These are phyloP conservation scores for Oreocharis arfaki DNA, from an alignment of 2,113 vertebrate genomes.

Conservation along the genomic window DNA sequence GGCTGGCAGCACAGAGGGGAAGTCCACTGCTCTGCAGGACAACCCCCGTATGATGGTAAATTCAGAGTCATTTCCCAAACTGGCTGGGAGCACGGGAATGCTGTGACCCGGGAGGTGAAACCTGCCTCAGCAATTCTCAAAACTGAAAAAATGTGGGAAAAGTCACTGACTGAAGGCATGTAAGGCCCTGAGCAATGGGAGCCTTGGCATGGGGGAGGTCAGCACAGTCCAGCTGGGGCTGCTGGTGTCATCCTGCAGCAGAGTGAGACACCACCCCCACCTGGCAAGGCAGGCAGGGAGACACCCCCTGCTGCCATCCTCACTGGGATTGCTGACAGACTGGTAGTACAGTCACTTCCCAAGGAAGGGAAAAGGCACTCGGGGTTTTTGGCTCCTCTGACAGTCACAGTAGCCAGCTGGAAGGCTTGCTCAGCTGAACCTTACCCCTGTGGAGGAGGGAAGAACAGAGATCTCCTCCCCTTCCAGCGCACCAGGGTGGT, in stretches of 20 bases:
- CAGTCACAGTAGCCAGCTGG: background rate
- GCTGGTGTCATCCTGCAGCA: background rate
- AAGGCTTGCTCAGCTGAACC: background rate
- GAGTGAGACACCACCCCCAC: background rate
- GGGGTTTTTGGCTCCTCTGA: background rate
- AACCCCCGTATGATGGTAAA: accelerated
- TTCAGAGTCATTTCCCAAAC: background rate
- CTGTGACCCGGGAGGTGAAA: background rate
- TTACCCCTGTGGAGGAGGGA: background rate
- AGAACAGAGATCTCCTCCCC: accelerated
- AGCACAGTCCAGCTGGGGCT: background rate
- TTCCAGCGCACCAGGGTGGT: background rate
- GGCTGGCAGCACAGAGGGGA: background rate
- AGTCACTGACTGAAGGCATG: background rate
- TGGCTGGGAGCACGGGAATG: background rate
- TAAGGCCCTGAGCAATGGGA: background rate
- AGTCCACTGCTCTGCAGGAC: background rate
- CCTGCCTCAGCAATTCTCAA: background rate
- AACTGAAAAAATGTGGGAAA: background rate
- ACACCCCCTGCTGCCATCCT: background rate
- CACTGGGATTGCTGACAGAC: background rate
- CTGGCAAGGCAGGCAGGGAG: background rate
- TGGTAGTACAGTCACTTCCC: background rate
- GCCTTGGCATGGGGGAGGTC: too few relatives aligned
- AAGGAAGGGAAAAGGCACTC: background rate